Evolutionary conservation across 2,797 vertebrate genomes (phyloP), one percentile per base, ranked within the genome.

Genomic region (Meda fulgida): DNA sequence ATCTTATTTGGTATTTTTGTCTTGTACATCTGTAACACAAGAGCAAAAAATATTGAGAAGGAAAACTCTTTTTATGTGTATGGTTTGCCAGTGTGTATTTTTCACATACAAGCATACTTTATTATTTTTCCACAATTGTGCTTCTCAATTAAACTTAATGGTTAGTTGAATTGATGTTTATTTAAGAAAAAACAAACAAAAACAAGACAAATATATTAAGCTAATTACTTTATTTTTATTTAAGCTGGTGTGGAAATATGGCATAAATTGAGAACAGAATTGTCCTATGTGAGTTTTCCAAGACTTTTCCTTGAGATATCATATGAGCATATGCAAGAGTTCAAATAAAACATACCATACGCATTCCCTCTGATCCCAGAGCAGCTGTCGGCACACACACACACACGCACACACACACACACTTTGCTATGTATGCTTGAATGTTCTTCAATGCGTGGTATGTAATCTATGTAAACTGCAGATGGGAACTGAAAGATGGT

Each of bases 371-470:
- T 80, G 81, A 53, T 53, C 48, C 71, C 72, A 84, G 70, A 85
- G 60, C 81, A 86, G 84, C 84, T 83, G 84, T 80, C 26, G 72
- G 73, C 69, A 83, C 84, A 87, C 80, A 78, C 16, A 53, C 78
- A 81, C 53, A 69, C 51, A 71, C 55, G 69, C 86, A 83, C 84
- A 87, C 81, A 73, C 86, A 85, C 70, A 92, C 87, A 88, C 88
- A 90, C 84, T 87, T 76, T 89, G 85, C 92, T 92, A 92, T 91
- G 91, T 93, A 91, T 83, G 92, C 90, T 91, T 92, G 91, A 89
- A 93, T 93, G 93, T 93, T 92, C 92, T 93, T 93, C 91, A 95
- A 93, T 92, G 90, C 93, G 91, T 94, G 93, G 92, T 93, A 92
- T 94, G 93, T 95, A 92, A 93, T 94, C 93, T 94, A 93, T 89